These are phyloP conservation scores for Euglossa dilemma DNA, from an alignment of 1,140 invertebrate genomes.

Conservation along the genomic window DNA sequence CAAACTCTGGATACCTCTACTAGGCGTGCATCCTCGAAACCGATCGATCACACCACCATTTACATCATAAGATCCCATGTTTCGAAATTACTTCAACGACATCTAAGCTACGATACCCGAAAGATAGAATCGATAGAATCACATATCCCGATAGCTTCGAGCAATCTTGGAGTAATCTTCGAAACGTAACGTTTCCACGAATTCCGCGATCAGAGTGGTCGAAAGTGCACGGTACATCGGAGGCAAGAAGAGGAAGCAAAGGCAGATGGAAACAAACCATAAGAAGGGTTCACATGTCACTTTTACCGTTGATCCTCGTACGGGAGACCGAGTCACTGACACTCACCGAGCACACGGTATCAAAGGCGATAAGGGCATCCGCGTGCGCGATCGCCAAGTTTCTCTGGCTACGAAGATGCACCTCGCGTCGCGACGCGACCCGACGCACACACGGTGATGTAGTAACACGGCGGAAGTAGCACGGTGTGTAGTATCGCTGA, in stretches of 20 bases:
- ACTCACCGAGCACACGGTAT: constrained; percentile 1
- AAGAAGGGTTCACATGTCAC: constrained; percentile 23
- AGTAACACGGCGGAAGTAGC: background rate
- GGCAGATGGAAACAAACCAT: background rate
- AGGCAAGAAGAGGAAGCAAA: background rate
- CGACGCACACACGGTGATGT: background rate
- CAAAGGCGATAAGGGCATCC: background rate
- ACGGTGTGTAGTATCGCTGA: background rate
- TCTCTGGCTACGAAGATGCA: background rate
- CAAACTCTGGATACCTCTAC: no score
- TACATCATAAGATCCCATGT: no score
- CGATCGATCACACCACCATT: no score
- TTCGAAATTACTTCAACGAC: no score
- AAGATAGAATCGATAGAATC: no score
- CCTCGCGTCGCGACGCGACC: background rate
- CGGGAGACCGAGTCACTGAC: background rate
- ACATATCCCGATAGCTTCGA: no score
- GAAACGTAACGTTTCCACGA: no score
- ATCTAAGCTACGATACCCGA: no score
- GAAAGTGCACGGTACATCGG: constrained; percentile 32
- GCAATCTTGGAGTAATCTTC: no score
- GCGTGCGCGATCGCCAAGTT: background rate
- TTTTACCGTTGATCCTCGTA: background rate
- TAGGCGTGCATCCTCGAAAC: no score
- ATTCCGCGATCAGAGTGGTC: background rate